Percentiles rank a stretch among this genome's conserved stretches.
These are phyloP conservation scores for Tragulus kanchil DNA, from an alignment of 2,113 vertebrate species.

Conservation along the genomic window DNA sequence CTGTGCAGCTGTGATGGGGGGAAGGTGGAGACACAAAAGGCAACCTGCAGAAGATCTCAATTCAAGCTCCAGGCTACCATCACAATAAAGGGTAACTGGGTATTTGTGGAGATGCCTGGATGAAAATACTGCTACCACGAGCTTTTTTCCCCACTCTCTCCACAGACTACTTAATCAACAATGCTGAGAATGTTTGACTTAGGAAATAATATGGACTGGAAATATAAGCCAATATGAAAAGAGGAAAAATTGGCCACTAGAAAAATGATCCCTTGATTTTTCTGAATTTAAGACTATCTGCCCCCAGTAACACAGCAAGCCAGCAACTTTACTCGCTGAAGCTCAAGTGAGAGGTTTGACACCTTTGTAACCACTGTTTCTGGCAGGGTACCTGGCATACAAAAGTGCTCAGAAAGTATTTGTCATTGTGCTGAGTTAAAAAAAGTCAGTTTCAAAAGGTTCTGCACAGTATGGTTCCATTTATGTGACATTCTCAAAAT, in stretches of 20 bases:
- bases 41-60: not conserved
- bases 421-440: not conserved
- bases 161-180: not conserved
- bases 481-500: slow-evolving; percentile 19
- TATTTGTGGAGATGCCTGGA: not conserved
- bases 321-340: not conserved
- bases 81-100: not conserved
- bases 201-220: not conserved
- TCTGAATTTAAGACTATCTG: not conserved
- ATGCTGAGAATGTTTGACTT: not conserved
- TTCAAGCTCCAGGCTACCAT: not conserved
- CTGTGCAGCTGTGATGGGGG: not conserved
- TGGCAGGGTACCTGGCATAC: not conserved
- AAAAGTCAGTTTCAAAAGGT: not conserved
- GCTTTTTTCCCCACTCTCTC: not conserved
- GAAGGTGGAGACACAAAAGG: not conserved
- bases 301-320: not conserved
- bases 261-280: not conserved
- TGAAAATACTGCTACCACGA: not conserved
- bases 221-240: not conserved
- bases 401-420: not conserved
- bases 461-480: not conserved
- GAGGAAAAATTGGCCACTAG: not conserved
- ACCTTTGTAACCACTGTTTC: not conserved
- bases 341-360: not conserved